These are phyloP conservation scores for Dicentrarchus labrax DNA, from an alignment of 2,113 vertebrate species.

Conservation along the genomic window DNA sequence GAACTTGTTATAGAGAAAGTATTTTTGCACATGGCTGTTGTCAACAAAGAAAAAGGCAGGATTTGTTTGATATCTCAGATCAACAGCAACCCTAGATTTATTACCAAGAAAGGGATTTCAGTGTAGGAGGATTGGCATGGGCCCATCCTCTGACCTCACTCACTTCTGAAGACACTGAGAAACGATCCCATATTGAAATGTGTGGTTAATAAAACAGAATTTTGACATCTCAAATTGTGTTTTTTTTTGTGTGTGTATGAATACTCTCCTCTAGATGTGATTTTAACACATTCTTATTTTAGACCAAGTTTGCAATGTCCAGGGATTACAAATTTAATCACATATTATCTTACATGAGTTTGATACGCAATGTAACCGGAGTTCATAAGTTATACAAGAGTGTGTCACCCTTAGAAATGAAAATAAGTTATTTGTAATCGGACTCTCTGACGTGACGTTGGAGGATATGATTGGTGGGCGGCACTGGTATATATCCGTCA, in stretches of 20 bases:
- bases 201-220: not conserved
- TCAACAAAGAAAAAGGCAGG: not conserved
- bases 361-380: not conserved
- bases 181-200: not conserved
- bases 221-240: not conserved
- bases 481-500: slow-evolving; percentile 86
- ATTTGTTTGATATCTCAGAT: not conserved
- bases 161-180: not conserved
- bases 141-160: not conserved
- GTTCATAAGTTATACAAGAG: not conserved
- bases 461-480: slow-evolving; percentile 86
- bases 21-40: not conserved
- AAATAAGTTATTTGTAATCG: slow-evolving; percentile 65
- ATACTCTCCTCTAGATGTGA: not conserved
- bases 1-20: no score
- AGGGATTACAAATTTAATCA: not conserved
- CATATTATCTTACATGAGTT: not conserved
- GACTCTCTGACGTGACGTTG: slow-evolving; percentile 84
- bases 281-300: not conserved
- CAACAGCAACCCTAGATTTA: not conserved
- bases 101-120: not conserved
- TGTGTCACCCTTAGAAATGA: slow-evolving; percentile 9
- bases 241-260: not conserved
- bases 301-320: not conserved
- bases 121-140: not conserved